These are phyloP conservation scores for Pomacea canaliculata DNA, from an alignment of 2,888 invertebrate species.

Conservation along the genomic window DNA sequence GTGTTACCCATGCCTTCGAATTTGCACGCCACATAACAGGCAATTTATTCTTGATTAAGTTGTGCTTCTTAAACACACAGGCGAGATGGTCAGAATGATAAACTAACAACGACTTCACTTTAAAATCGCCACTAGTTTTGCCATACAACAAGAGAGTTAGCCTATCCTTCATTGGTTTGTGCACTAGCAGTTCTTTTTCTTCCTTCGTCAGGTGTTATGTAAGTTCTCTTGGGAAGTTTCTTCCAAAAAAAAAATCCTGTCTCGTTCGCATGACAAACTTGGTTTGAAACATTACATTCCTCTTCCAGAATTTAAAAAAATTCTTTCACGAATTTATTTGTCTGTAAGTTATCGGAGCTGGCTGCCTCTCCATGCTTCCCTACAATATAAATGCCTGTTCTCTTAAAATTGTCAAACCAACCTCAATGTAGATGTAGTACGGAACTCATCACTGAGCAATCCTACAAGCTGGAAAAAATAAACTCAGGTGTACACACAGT, in stretches of 20 bases:
- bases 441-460: no score
- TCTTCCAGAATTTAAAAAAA: background rate
- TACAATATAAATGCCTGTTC: background rate
- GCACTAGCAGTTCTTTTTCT: background rate
- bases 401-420: constrained; percentile 7
- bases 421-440: background rate
- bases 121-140: background rate
- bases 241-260: constrained; percentile 25
- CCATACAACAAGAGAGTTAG: background rate
- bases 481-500: no score
- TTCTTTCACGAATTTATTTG: background rate
- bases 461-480: no score
- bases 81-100: background rate
- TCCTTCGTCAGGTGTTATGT: constrained; percentile 10
- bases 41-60: constrained; percentile 1
- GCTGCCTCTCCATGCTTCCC: constrained; percentile 4
- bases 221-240: constrained; percentile 17
- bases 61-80: background rate
- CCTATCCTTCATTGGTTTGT: background rate
- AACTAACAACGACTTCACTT: no score
- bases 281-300: background rate
- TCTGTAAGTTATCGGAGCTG: background rate
- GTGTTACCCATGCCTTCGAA: constrained; percentile 22
- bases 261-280: constrained; percentile 8
- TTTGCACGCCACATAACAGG: constrained; percentile 11